Conservation (phyloP, 1,140 invertebrate genomes). For the Tetragnatha versicolor region DNA sequence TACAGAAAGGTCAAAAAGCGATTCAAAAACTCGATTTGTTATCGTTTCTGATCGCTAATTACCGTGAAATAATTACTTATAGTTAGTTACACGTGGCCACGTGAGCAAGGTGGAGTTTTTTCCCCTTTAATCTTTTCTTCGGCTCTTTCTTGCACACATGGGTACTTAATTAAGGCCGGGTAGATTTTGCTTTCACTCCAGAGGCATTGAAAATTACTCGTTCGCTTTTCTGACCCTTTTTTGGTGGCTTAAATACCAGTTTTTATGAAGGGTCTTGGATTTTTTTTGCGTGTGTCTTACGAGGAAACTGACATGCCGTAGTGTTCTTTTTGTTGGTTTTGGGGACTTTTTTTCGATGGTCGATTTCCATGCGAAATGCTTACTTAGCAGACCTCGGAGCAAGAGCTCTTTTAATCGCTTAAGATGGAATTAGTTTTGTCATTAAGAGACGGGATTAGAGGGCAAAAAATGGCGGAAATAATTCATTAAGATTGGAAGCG, state of each 20-base stretch:
- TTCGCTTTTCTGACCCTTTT: not conserved
- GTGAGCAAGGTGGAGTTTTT: slow-evolving; percentile 23
- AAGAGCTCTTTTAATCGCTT: slow-evolving; percentile 33
- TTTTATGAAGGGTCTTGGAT: not conserved
- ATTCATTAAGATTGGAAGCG: slow-evolving; percentile 20
- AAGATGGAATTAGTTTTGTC: slow-evolving; percentile 30
- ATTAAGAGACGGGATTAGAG: slow-evolving; percentile 34
- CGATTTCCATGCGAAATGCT: not conserved
- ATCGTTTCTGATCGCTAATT: slow-evolving; percentile 54
- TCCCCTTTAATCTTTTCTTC: slow-evolving; percentile 25
- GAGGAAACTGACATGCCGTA: not conserved
- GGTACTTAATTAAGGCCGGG: slow-evolving; percentile 35
- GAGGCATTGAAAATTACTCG: slow-evolving; percentile 37
- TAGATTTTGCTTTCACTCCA: slow-evolving; percentile 38
- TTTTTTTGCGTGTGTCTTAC: not conserved
- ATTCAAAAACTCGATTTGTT: slow-evolving; percentile 48
- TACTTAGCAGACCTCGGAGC: not conserved
- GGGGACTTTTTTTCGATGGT: not conserved
- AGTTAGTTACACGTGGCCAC: slow-evolving; percentile 45
- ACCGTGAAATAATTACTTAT: slow-evolving; percentile 55
- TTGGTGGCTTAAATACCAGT: not conserved
- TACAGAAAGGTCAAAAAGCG: slow-evolving; percentile 24
- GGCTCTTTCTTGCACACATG: slow-evolving; percentile 7
- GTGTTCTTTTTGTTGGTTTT: not conserved
- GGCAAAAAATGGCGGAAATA: slow-evolving; percentile 31